Base-by-base conservation (phyloP, 2,113 vertebrate species). In the Periophthalmus modestus region DNA sequence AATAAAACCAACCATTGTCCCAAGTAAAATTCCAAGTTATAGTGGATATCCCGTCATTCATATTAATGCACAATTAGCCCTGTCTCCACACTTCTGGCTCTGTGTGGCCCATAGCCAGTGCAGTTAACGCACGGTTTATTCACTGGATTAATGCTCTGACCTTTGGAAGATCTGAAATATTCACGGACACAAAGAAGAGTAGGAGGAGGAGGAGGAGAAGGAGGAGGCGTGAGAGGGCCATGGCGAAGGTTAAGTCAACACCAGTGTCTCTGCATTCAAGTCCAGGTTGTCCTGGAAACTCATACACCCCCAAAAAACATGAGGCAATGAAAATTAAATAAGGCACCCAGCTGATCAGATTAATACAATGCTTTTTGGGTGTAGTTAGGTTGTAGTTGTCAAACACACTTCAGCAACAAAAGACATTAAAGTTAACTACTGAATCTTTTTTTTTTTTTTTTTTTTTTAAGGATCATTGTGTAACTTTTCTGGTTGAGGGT, bases 101-200 rank as follows among this genome's bases (percentile, higher is more conserved):
- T 80, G 80, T 85, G 82, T 83, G 84, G 84, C 77, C 85, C 68
- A 59, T 71, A 58, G 72, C 71, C 69, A 75, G 79, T 65, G 66
- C 78, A 80, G 87, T 86, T 88, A 78, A 89, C 83, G 85, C 74
- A 82, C 79, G 79, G 81, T 91, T 91, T 89, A 92, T 92, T 91
- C 88, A 88, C 80, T 82, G 82, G 89, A 93, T 91, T 92, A 93
- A 89, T 90, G 86, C 83, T 84, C 80, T 91, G 91, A 93, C 92
- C 93, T 93, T 90, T 90, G 74, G 81, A 87, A 89, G 89, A 90
- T 91, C 84, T 86, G 82, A 84, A 76, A 87, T 73, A 74, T 69
- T 76, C 78, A 67, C 66, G 3, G 36, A 54, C 80, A 89, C 84
- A 87, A 85, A 79, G 81, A 79, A 84, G 84, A 84, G 88, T 80